Conservation (phyloP, 2,113 vertebrate species). For the Vimba vimba region DNA sequence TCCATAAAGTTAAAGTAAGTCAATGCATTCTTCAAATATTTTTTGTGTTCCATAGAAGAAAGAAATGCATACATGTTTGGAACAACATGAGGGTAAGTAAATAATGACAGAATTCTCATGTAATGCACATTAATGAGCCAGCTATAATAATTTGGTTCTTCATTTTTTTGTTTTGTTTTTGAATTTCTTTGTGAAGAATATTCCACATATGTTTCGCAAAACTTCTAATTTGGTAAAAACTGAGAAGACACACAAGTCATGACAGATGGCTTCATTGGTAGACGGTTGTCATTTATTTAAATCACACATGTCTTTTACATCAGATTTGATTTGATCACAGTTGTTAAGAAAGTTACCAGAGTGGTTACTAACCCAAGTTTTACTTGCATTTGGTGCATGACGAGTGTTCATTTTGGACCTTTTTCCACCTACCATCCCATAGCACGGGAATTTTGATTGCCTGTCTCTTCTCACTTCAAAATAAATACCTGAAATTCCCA, state of each 20-base stretch:
- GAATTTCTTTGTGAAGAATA: too few relatives aligned
- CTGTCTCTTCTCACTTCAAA: neutral
- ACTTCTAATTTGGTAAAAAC: too few relatives aligned
- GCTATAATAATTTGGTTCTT: neutral
- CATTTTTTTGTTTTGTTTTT: neutral
- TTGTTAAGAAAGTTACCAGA: neutral
- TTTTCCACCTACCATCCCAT: neutral
- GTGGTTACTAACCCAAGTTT: neutral
- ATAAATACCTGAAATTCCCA: slow-evolving; percentile 9
- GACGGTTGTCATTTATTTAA: neutral
- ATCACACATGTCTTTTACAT: neutral
- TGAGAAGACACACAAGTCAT: neutral
- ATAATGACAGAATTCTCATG: neutral
- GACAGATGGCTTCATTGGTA: neutral
- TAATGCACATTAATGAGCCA: neutral
- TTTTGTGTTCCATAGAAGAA: neutral
- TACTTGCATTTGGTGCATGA: neutral
- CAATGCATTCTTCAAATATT: neutral
- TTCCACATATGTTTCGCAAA: too few relatives aligned
- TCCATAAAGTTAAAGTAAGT: neutral
- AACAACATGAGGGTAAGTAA: neutral
- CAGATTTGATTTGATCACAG: neutral
- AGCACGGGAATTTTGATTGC: neutral
- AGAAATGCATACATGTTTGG: neutral
- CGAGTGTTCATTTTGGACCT: neutral